Conservation (phyloP, 2,113 vertebrate genomes). For the Lepisosteus osseus region DNA sequence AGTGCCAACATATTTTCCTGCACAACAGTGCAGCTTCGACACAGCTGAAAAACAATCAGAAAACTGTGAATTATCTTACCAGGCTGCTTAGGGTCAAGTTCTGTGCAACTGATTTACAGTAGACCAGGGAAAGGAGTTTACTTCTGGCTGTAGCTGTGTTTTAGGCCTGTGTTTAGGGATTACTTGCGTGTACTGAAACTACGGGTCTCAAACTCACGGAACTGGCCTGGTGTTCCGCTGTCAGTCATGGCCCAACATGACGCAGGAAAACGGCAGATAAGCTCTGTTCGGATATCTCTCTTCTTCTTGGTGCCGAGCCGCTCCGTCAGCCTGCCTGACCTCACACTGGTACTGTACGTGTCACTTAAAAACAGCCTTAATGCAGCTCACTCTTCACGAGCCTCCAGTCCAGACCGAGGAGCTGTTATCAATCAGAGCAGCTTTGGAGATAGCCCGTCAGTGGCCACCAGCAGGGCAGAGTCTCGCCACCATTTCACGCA, state of each 20-base stretch:
- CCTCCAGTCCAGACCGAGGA: neutral
- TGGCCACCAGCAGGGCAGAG: neutral
- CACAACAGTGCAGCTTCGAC: no score
- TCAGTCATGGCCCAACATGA: conserved; percentile 23
- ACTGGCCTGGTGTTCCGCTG: conserved; percentile 34
- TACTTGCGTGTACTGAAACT: conserved; percentile 22
- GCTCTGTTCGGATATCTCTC: neutral
- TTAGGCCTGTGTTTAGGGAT: conserved; percentile 30
- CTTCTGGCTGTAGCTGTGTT: conserved; percentile 21
- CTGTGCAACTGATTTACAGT: no score
- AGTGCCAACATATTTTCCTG: no score
- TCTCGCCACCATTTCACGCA: neutral
- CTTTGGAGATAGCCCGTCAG: neutral
- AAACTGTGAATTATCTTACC: no score
- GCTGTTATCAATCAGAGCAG: neutral
- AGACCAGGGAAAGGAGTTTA: no score
- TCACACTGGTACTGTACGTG: conserved; percentile 1
- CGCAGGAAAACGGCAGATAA: neutral
- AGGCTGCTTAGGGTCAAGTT: no score
- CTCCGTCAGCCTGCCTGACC: conserved; percentile 14
- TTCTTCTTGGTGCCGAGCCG: neutral
- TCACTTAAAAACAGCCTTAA: neutral
- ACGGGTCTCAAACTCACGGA: conserved; percentile 33
- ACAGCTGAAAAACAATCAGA: no score
- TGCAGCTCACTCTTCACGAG: neutral